Conservation (phyloP, 92 coral and sea anemone species). For the Virgularia gustaviana region DNA sequence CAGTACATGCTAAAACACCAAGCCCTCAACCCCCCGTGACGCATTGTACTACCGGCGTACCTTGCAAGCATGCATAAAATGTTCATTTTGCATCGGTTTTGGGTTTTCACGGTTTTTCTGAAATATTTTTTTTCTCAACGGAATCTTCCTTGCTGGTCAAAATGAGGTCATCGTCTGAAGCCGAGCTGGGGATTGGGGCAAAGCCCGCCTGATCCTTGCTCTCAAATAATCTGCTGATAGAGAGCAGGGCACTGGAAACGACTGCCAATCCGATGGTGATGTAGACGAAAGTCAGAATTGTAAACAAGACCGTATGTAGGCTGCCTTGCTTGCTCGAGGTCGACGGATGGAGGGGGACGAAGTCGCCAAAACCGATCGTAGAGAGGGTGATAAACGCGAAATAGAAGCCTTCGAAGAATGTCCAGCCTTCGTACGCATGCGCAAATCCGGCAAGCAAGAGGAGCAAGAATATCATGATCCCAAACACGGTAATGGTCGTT, state of each 20-base stretch:
- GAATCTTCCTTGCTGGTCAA: constrained; percentile 1
- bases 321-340: constrained; percentile 17
- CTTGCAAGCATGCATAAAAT: background rate
- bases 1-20: no score
- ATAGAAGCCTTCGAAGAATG: constrained; percentile 94
- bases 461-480: constrained; percentile 68
- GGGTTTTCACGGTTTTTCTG: constrained; percentile 16
- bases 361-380: constrained; percentile 97
- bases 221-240: constrained; percentile 94
- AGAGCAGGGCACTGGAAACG: constrained; percentile 98
- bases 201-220: constrained; percentile 98
- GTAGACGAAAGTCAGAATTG: constrained; percentile 83
- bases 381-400: constrained; percentile 93
- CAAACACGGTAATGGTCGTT: constrained; percentile 77
- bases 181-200: constrained; percentile 40
- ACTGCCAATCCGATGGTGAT: constrained; percentile 95
- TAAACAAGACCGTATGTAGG: constrained; percentile 58
- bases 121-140: background rate
- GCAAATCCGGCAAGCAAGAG: constrained; percentile 78
- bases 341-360: constrained; percentile 89
- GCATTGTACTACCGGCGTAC: no score
- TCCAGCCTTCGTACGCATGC: constrained; percentile 94
- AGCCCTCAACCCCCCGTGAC: no score
- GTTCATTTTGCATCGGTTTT: background rate
- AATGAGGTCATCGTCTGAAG: constrained; percentile 23